Evolutionary conservation across 2,797 vertebrate genomes (phyloP).

Genomic region (Loriculus beryllinus): DNA sequence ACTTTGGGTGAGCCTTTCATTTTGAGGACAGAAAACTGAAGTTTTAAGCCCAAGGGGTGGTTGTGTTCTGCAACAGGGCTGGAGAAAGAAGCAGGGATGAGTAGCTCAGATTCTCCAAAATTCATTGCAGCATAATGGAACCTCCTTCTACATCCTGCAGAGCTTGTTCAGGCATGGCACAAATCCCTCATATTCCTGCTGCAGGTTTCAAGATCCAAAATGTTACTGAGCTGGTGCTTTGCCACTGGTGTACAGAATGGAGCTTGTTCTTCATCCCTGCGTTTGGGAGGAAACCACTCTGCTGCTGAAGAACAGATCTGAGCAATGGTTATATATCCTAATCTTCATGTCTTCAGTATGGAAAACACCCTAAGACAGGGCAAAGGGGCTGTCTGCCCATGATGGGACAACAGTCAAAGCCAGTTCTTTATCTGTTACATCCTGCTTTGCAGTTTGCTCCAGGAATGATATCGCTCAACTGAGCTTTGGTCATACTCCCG

Average conservation of each 20-base stretch:
- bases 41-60: fast-evolving
- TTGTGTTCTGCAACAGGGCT: not conserved
- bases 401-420: not conserved
- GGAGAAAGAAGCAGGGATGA: not conserved
- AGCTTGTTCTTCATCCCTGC: not conserved
- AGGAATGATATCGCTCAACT: fast-evolving
- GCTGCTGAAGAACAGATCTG: not conserved
- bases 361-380: not conserved
- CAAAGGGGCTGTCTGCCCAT: not conserved
- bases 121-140: fast-evolving
- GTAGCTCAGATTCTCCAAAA: not conserved
- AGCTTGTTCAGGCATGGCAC: fast-evolving
- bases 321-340: fast-evolving
- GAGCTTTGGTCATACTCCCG: not conserved
- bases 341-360: fast-evolving
- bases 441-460: not conserved
- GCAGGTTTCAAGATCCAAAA: not conserved
- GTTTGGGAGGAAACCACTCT: not conserved
- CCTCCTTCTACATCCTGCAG: not conserved
- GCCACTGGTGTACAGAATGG: not conserved
- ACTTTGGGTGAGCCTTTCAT: not conserved
- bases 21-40: not conserved
- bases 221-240: not conserved
- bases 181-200: not conserved
- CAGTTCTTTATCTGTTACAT: not conserved